Evolutionary conservation across 2,797 vertebrate genomes (phyloP).

Genomic region (Fundulus diaphanus): DNA sequence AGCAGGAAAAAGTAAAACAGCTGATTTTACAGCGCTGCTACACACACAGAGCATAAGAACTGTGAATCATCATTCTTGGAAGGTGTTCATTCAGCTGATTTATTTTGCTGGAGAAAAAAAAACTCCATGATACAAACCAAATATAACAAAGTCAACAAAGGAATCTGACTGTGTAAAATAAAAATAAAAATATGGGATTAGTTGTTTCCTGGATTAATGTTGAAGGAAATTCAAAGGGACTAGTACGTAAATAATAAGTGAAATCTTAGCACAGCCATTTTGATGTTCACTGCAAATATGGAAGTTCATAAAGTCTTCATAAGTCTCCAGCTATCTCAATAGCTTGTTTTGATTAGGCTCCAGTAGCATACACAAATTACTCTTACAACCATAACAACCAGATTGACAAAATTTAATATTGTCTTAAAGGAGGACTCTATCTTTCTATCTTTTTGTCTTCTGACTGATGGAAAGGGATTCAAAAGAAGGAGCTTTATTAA

Average conservation of each 20-base stretch:
- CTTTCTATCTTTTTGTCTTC: not conserved
- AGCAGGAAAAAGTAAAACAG: constrained; percentile 54
- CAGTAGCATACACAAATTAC: not conserved
- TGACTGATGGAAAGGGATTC: not conserved
- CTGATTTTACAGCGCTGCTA: constrained; percentile 45
- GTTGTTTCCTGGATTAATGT: not conserved
- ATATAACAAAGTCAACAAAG: not conserved
- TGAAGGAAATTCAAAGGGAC: not conserved
- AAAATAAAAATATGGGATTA: not conserved
- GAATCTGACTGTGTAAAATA: not conserved
- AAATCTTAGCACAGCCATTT: not conserved
- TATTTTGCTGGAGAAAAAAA: not conserved
- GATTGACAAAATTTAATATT: not conserved
- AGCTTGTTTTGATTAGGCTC: not conserved
- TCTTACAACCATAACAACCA: not conserved
- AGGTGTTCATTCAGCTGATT: not conserved
- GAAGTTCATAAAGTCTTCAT: not conserved
- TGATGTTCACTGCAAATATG: not conserved
- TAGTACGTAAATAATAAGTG: not conserved
- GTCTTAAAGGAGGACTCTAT: not conserved
- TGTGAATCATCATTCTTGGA: constrained; percentile 6
- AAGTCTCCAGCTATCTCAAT: not conserved
- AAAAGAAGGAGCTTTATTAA: not conserved
- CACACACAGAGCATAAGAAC: not conserved
- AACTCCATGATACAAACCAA: not conserved